These are phyloP conservation scores for Brachyptera risi DNA, from an alignment of 2,888 invertebrate genomes.

Conservation along the genomic window DNA sequence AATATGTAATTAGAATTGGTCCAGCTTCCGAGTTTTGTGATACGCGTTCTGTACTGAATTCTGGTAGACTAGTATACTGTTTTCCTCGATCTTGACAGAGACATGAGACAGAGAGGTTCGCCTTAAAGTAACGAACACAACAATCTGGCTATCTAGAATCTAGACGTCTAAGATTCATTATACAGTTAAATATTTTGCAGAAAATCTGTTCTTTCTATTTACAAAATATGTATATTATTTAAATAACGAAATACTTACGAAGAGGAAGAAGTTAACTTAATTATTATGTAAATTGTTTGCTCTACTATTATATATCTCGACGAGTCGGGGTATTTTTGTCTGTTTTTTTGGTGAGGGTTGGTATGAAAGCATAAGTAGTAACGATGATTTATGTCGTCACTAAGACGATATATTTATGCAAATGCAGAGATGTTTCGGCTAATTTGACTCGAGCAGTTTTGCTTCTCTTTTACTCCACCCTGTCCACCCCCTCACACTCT, in stretches of 20 bases:
- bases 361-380: constrained; percentile 16
- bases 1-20: too few relatives aligned
- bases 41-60: too few relatives aligned
- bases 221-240: background rate
- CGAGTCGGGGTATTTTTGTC: constrained; percentile 1
- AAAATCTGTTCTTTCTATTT: background rate
- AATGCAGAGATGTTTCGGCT: constrained; percentile 31
- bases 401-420: constrained; percentile 32
- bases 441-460: constrained; percentile 28
- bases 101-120: too few relatives aligned
- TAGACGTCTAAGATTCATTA: background rate
- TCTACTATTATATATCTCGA: too few relatives aligned
- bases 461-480: too few relatives aligned
- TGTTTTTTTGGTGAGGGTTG: background rate
- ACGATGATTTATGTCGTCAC: constrained; percentile 23
- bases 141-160: background rate
- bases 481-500: too few relatives aligned
- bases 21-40: too few relatives aligned
- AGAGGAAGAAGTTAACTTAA: constrained; percentile 10
- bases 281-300: constrained; percentile 17
- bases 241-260: background rate
- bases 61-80: background rate
- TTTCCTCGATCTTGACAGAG: too few relatives aligned
- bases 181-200: background rate
- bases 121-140: too few relatives aligned